Evolutionary conservation across 2,797 vertebrate species (phyloP).

Genomic region (Sitta carolinensis): DNA sequence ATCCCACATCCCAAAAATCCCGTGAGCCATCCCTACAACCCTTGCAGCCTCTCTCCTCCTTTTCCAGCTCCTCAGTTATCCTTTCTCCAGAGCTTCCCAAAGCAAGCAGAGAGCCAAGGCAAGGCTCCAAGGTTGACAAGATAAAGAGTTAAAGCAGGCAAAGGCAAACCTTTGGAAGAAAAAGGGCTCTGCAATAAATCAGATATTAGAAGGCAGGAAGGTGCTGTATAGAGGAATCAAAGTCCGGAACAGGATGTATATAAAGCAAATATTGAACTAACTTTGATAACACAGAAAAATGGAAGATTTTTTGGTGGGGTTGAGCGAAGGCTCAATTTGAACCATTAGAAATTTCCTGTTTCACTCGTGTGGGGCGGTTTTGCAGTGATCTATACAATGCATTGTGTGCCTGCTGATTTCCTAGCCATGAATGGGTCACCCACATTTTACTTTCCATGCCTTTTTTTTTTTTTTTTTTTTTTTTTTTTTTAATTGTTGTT

Average conservation of each 20-base stretch:
- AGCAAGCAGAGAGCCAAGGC: not conserved
- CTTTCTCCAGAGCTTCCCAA: not conserved
- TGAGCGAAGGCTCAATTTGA: not conserved
- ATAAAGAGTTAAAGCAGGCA: conserved; percentile 53
- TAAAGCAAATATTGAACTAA: conserved; percentile 64
- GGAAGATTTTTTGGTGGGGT: conserved; percentile 51
- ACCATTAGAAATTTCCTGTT: conserved; percentile 50
- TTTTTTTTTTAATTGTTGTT: not conserved
- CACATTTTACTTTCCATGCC: conserved; percentile 23
- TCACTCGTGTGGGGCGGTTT: not conserved
- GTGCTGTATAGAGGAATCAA: conserved; percentile 55
- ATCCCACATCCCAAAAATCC: not conserved
- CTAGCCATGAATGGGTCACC: conserved; percentile 40
- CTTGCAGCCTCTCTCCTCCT: not conserved
- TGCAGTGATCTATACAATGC: conserved; percentile 41
- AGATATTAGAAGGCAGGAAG: conserved; percentile 57
- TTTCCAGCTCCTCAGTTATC: not conserved
- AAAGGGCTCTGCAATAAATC: not conserved
- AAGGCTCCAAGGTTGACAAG: not conserved
- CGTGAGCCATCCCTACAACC: not conserved
- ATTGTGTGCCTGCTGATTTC: conserved; percentile 59
- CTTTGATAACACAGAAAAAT: conserved; percentile 61
- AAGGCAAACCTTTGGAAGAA: not conserved
- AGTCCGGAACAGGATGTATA: conserved; percentile 70
- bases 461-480: not conserved